Conservation (phyloP, 2,797 vertebrate genomes). For the Cyprinodon diabolis region DNA sequence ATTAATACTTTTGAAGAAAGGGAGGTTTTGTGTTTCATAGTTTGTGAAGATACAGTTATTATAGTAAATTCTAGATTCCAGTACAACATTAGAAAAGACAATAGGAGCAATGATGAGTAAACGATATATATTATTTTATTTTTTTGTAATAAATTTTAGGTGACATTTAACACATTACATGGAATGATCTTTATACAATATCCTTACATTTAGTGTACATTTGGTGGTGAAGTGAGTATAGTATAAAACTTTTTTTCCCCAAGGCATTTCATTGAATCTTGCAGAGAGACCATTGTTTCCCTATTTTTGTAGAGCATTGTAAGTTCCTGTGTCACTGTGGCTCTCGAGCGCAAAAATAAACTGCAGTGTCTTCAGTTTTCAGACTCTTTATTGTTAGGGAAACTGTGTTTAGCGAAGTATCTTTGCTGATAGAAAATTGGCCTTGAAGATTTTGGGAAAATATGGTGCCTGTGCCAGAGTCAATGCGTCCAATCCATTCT, state of each 20-base stretch:
- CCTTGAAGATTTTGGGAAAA: slow-evolving; percentile 29
- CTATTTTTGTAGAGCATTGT: slow-evolving; percentile 18
- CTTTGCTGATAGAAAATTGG: slow-evolving; percentile 34
- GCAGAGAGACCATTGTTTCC: not conserved
- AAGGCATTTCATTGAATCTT: not conserved
- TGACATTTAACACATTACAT: no score
- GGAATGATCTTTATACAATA: no score
- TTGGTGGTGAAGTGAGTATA: no score
- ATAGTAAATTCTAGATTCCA: no score
- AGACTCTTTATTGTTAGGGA: slow-evolving; percentile 22
- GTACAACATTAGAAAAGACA: no score
- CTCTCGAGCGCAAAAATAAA: slow-evolving; percentile 1
- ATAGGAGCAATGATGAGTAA: no score
- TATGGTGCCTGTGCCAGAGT: slow-evolving; percentile 12
- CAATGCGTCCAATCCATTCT: slow-evolving; percentile 34
- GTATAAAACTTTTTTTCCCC: no score
- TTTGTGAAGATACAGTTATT: no score
- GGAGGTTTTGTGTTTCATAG: not conserved
- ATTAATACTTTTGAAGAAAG: no score
- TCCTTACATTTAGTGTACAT: no score
- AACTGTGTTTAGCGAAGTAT: slow-evolving; percentile 20
- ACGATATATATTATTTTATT: no score
- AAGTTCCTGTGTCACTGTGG: slow-evolving; percentile 15
- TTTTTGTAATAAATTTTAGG: no score
- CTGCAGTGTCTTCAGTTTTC: not conserved